A percentile compares a stretch with the other conserved stretches of the same genome.
These are phyloP conservation scores for Drosophila arawakana DNA, from an alignment of 1,140 invertebrate species.

Conservation along the genomic window DNA sequence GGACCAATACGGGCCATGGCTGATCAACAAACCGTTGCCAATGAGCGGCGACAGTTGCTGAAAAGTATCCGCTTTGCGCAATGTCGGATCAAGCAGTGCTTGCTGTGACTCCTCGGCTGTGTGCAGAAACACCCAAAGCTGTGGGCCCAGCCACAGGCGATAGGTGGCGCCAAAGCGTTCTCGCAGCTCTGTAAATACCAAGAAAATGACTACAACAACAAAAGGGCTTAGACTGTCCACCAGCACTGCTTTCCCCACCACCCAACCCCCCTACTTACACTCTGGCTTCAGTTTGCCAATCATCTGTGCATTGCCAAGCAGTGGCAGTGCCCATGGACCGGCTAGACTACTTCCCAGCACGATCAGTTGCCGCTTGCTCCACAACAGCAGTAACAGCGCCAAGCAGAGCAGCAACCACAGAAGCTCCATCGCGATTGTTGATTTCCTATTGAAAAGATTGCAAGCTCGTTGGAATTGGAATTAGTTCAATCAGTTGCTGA, in stretches of 20 bases:
- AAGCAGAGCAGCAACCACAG: constrained; percentile 41
- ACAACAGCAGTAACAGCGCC: constrained; percentile 31
- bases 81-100: constrained; percentile 63
- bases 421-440: constrained; percentile 31
- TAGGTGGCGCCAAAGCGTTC: constrained; percentile 63
- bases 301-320: constrained; percentile 78
- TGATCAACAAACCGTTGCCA: constrained; percentile 74
- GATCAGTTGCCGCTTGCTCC: constrained; percentile 44
- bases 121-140: constrained; percentile 78
- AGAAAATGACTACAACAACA: constrained; percentile 61
- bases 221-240: neutral
- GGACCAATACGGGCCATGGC: constrained; percentile 66
- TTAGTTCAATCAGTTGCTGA: constrained; percentile 20
- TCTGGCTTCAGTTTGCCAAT: constrained; percentile 74
- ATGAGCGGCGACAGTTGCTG: constrained; percentile 66
- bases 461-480: constrained; percentile 1
- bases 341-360: constrained; percentile 52
- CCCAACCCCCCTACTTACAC: constrained; percentile 74
- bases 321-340: constrained; percentile 73
- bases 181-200: constrained; percentile 62
- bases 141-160: constrained; percentile 73
- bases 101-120: constrained; percentile 70
- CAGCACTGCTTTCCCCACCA: no score
- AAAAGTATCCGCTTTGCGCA: constrained; percentile 68
- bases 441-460: neutral